A percentile compares a stretch with the other conserved stretches of the same genome.
Evolutionary conservation across 2,888 invertebrate species (phyloP).

Genomic region (Caenorhabditis sp.): DNA sequence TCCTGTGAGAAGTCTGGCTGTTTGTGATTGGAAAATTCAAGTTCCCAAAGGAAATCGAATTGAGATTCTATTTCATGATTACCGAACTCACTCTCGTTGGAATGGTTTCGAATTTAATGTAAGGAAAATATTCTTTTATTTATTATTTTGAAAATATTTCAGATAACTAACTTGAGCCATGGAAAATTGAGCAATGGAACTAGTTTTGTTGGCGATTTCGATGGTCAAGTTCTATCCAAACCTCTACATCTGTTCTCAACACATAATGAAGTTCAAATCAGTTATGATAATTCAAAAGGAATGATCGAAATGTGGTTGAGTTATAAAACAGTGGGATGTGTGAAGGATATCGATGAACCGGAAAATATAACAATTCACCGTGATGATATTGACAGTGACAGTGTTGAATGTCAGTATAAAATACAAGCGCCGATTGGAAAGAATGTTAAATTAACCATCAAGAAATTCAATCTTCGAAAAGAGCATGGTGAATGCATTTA

Average conservation of each 20-base stretch:
- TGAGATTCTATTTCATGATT: conserved; percentile 47
- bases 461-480: conserved; percentile 26
- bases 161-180: conserved; percentile 36
- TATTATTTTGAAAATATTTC: too few relatives aligned
- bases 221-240: conserved; percentile 25
- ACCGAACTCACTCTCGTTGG: too few relatives aligned
- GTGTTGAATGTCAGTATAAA: conserved; percentile 58
- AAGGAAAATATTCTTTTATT: too few relatives aligned
- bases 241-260: conserved; percentile 23
- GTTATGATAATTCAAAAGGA: conserved; percentile 35
- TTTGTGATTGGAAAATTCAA: conserved; percentile 43
- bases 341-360: conserved; percentile 47
- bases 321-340: conserved; percentile 64
- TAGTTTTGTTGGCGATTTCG: conserved; percentile 11
- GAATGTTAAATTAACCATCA: conserved; percentile 36
- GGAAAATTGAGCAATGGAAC: conserved; percentile 23
- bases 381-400: conserved; percentile 28
- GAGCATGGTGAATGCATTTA: conserved; percentile 11
- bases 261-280: conserved; percentile 47
- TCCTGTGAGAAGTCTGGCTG: conserved; percentile 35
- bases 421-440: conserved; percentile 46
- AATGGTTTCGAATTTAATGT: conserved; percentile 55
- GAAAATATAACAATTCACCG: conserved; percentile 38
- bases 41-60: conserved; percentile 54
- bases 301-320: conserved; percentile 65